phyloP scores from a whole-genome alignment of 2,888 invertebrate species.

The Crossocerus cetratus region DNA sequence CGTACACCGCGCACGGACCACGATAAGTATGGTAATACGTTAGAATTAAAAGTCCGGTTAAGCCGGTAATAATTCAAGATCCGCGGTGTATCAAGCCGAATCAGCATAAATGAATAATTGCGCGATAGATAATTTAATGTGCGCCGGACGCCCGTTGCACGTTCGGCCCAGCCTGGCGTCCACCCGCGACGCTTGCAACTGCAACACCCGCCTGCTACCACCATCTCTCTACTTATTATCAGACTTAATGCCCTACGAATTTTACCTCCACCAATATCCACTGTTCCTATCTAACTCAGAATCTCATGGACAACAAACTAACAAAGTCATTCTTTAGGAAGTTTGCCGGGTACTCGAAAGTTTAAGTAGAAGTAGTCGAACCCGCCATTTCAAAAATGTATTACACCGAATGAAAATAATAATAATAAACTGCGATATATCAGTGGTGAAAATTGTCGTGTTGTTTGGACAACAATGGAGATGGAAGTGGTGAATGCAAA shows the following conservation, averaged over 20 bases:
- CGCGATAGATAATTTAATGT: conserved; percentile 74
- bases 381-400: too few species aligned
- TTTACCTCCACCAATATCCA: conserved; percentile 1
- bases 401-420: not conserved
- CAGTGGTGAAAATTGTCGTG: not conserved
- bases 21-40: conserved; percentile 74
- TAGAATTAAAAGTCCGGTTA: conserved; percentile 72
- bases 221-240: conserved; percentile 39
- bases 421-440: not conserved
- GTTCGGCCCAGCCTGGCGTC: conserved; percentile 34
- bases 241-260: conserved; percentile 39
- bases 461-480: not conserved
- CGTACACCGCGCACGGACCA: conserved; percentile 55
- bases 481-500: not conserved
- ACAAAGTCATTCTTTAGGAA: not conserved
- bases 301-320: not conserved
- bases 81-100: conserved; percentile 73
- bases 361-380: not conserved
- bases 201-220: conserved; percentile 6
- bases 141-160: conserved; percentile 42
- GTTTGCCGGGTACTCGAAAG: not conserved
- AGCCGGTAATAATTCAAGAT: conserved; percentile 75
- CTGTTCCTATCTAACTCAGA: too few species aligned
- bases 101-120: conserved; percentile 77
- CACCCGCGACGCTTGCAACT: conserved; percentile 13